A percentile compares a stretch with the other conserved stretches of the same genome.
Conservation (phyloP, 2,888 invertebrate species). For the Leucoma salicis region DNA sequence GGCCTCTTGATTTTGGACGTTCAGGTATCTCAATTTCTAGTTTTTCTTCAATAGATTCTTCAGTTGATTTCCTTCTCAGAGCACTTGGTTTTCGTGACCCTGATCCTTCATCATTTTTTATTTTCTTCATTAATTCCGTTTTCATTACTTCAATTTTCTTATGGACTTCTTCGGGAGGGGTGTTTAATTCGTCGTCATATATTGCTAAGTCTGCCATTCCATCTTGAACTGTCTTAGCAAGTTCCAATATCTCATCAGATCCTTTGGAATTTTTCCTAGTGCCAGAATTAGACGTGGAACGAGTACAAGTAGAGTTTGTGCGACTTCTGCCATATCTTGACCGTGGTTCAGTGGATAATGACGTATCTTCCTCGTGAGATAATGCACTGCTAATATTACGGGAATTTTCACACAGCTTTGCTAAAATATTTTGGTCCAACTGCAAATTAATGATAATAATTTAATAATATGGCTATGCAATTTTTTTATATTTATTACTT, state of each 20-base stretch:
- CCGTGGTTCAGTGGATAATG: constrained; percentile 61
- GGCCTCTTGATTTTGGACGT: constrained; percentile 65
- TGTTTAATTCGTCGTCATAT: constrained; percentile 54
- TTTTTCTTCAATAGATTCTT: constrained; percentile 66
- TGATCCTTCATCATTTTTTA: constrained; percentile 53
- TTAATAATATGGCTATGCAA: too few relatives aligned
- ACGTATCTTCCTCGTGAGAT: constrained; percentile 68
- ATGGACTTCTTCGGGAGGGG: constrained; percentile 54
- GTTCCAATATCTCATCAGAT: constrained; percentile 70
- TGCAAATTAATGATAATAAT: constrained; percentile 31
- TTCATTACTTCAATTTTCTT: constrained; percentile 67
- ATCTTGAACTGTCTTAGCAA: constrained; percentile 81
- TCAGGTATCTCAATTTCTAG: constrained; percentile 47
- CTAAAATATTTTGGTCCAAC: constrained; percentile 58
- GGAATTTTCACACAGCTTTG: constrained; percentile 64
- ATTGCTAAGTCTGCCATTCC: constrained; percentile 77
- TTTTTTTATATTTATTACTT: too few relatives aligned
- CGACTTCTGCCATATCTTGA: constrained; percentile 57
- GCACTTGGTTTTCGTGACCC: constrained; percentile 56
- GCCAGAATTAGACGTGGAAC: constrained; percentile 54
- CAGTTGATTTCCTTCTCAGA: constrained; percentile 55
- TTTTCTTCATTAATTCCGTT: constrained; percentile 63
- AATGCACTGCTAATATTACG: constrained; percentile 64
- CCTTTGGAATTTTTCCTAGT: constrained; percentile 59
- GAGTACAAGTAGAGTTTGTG: constrained; percentile 52